Percentiles rank a stretch among this genome's conserved stretches.
These are phyloP conservation scores for Lucilia cuprina DNA, from an alignment of 1,140 invertebrate species.

Conservation along the genomic window DNA sequence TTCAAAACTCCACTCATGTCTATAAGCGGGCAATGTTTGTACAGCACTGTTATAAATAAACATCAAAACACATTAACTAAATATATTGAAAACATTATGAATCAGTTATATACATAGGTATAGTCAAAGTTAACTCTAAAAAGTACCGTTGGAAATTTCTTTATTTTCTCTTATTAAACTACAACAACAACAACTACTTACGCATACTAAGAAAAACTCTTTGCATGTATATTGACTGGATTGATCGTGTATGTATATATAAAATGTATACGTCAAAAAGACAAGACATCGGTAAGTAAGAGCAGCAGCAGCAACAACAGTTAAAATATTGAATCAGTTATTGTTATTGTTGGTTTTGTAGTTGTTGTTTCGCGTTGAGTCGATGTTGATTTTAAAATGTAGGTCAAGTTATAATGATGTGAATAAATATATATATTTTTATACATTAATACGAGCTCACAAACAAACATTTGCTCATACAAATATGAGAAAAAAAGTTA, in stretches of 20 bases:
- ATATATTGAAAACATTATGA: neutral
- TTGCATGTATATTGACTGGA: too few species aligned
- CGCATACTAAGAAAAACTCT: neutral
- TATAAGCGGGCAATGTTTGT: neutral
- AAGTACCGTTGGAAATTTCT: slow-evolving; percentile 42
- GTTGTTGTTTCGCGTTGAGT: neutral
- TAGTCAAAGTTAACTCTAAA: slow-evolving; percentile 17
- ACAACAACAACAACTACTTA: neutral
- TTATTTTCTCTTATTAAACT: slow-evolving; percentile 29
- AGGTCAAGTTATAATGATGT: slow-evolving; percentile 39
- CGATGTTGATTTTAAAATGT: slow-evolving; percentile 37
- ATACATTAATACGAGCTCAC: neutral
- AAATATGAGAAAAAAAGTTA: too few species aligned
- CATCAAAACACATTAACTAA: neutral
- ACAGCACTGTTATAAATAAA: neutral
- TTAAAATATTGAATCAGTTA: slow-evolving; percentile 18
- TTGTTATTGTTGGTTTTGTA: neutral
- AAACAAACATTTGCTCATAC: neutral
- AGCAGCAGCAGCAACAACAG: neutral
- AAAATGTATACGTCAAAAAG: neutral
- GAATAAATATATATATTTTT: slow-evolving; percentile 28
- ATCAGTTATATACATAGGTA: neutral
- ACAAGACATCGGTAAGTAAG: neutral
- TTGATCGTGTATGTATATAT: neutral
- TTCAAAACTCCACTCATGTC: too few species aligned